Base-by-base conservation (phyloP, 2,113 vertebrate genomes). In the Coptodon bakossiorum region DNA sequence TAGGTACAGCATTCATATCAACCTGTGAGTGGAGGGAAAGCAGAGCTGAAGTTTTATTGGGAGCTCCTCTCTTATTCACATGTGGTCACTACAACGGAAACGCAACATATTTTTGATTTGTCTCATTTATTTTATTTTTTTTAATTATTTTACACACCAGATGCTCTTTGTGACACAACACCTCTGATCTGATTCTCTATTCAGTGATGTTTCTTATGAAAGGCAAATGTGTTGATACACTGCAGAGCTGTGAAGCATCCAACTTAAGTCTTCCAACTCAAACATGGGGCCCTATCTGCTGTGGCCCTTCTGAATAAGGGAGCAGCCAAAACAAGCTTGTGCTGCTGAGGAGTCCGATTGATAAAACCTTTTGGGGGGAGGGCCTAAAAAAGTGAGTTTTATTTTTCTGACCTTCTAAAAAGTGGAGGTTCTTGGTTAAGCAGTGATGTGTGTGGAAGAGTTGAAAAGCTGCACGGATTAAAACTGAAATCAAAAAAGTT, bases 221-320 rank as follows among this genome's bases (percentile, higher is more conserved):
- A 40, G 36, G 11, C 36, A 40, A 68, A 68, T 40, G 63, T 40
- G n/a, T 68, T 0, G 0, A 22, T 0, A 6, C 63, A 22, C 19
- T 11, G 4, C 22, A 38, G n/a, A 68, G 19, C 17, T 22, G 36
- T 5, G 36, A 3, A 13, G 61, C 61, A 0, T 38, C 34, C 36
- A 22, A 36, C 9, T 3, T 38, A n/a, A 40, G n/a, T 68, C 63
- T 24, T 22, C 1, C n/a, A 68, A 16, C 12, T 43, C 66, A 40
- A 40, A 71, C 66, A 16, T 0, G 66, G n/a, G 36, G 66, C 66
- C 14, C 12, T 43, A 71, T n/a, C 66, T 40, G 36, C 11, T 0
- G n/a, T 2, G 36, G 36, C 0, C 4, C 17, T 66, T 66, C 31
- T 38, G 61, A n/a, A 66, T 66, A 66, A n/a, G 1, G 19, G 63